Base-by-base conservation (phyloP, 2,113 vertebrate species). In the Hucho hucho region DNA sequence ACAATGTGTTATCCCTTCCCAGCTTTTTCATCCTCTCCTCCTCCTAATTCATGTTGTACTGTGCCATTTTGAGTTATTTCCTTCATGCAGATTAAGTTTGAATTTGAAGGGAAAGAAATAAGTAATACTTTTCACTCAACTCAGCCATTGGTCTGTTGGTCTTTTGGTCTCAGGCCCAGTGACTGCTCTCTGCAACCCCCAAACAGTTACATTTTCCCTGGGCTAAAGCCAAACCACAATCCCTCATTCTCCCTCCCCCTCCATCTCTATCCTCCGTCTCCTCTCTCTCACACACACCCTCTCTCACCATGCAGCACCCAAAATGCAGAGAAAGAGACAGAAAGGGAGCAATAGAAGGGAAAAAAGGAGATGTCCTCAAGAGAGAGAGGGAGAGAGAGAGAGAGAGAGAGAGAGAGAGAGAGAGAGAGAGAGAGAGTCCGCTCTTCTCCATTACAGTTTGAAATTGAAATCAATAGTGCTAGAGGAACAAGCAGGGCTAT, bases 391-490 rank as follows among this genome's bases (percentile, higher is more conserved):
- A 13, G 5, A 14, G 16, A 14, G 28, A 11, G 14, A 28, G 4
- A 18, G 14, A 7, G 13, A 7, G 13, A 32, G 26, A 66, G 12
- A 16, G 6, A 5, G 6, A 16, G 6, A 43, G 37, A 5, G 22
- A 14, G 61, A 22, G 14, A 26, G 18, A 7, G 28, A 28, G 16
- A 37, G 65, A 24, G 28, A 43, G 66, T 6, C 94, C 94, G 87
- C 93, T 90, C 89, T 91, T 95, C 92, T 93, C 93, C 93, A 91
- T 93, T 92, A 90, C 85, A 92, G 87, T 84, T 90, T 91, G 90
- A 91, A 93, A 93, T 94, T 87, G 92, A 90, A 92, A 95, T 94
- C 94, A 93, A 94, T 93, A 93, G 84, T 85, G 84, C 86, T 89
- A 83, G 82, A 92, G 91, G 88, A 94, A 84, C 86, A 89, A 89